phyloP scores from a whole-genome alignment of 2,113 vertebrate species.

The Daubentonia madagascariensis region DNA sequence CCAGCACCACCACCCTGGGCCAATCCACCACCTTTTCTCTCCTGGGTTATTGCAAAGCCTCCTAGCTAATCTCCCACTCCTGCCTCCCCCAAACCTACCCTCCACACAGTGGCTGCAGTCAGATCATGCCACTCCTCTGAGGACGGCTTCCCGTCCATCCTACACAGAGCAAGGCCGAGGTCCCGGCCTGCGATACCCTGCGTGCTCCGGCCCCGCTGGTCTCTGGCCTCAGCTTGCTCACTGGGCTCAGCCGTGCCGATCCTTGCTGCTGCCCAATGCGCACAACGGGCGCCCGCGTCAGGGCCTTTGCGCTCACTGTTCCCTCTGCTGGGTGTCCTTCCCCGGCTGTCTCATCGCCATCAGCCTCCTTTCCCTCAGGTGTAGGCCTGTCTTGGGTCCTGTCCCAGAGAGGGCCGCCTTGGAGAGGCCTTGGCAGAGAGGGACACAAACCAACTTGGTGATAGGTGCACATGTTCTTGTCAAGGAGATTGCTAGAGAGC shows the following conservation, averaged over 20 bases:
- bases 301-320: not conserved
- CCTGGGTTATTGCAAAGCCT: not conserved
- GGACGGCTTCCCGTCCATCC: not conserved
- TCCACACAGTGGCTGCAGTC: not conserved
- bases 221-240: not conserved
- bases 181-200: not conserved
- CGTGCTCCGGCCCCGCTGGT: not conserved
- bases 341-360: no score
- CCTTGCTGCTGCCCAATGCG: not conserved
- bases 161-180: no score
- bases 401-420: not conserved
- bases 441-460: not conserved
- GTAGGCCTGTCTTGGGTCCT: not conserved
- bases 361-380: not conserved
- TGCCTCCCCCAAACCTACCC: not conserved
- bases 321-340: not conserved
- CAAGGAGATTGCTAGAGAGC: not conserved
- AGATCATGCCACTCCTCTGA: not conserved
- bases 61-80: not conserved
- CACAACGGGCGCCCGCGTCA: not conserved
- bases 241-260: not conserved
- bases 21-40: not conserved
- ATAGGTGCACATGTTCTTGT: not conserved
- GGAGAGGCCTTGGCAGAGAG: not conserved
- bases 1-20: not conserved